Conservation (phyloP, 2,113 vertebrate genomes). For the Cairina moschata region DNA sequence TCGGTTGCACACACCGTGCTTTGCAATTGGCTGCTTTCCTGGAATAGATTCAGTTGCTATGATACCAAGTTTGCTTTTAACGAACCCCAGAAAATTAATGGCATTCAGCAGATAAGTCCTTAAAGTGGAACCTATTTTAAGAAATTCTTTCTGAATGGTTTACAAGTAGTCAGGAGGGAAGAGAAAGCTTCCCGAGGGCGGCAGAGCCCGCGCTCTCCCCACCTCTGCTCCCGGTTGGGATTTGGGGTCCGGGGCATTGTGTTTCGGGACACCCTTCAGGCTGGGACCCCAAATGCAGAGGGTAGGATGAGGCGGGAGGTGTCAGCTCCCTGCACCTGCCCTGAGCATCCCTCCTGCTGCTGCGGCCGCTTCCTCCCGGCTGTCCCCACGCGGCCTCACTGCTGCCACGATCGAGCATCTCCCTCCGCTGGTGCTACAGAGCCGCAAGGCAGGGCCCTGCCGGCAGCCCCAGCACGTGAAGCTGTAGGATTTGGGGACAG, state of each 20-base stretch:
- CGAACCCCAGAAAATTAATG: slow-evolving; percentile 76
- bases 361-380: not conserved
- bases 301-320: not conserved
- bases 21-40: slow-evolving; percentile 60
- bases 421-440: not conserved
- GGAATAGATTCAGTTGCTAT: slow-evolving; percentile 69
- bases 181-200: not conserved
- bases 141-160: slow-evolving; percentile 63
- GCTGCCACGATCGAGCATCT: not conserved
- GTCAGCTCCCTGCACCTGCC: accelerated
- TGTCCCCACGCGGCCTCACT: not conserved
- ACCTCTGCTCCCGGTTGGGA: not conserved
- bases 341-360: not conserved
- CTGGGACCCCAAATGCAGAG: accelerated
- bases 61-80: slow-evolving; percentile 76
- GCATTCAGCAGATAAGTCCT: slow-evolving; percentile 70
- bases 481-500: accelerated
- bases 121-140: slow-evolving; percentile 71
- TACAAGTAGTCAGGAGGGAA: slow-evolving; percentile 47
- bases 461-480: accelerated
- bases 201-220: not conserved
- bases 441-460: accelerated
- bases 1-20: not conserved
- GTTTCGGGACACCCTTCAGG: not conserved
- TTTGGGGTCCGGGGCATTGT: not conserved